Base-by-base conservation (phyloP, 2,888 invertebrate genomes). In the Lepidochrysops patricia region DNA sequence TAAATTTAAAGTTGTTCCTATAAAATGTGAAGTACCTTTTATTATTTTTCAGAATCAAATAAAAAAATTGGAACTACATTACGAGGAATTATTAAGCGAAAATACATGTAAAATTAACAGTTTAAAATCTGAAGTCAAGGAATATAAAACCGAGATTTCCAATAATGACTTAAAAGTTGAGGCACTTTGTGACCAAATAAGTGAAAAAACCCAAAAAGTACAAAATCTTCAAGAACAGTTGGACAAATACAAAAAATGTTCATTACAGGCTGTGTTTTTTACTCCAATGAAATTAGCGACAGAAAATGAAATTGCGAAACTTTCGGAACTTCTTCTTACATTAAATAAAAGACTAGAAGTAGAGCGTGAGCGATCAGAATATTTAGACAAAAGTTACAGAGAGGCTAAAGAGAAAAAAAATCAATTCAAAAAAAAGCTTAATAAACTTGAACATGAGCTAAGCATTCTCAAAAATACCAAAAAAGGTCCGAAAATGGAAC, bases 231-330 rank as follows among this genome's bases (percentile, higher is more conserved):
- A 87, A 68, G 82, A 80, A 2, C 89, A 89, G 58, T 70, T 90
- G 1, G 61, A 83, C 23, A 78, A 84, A 65, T 87, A 89, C 15
- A 87, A 89, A 66, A 86, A 89, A 61, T 86, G 84, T 67, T 89
- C 89, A 1, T 67, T 89, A 23, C 88, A 89, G 72, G 88, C 85
- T 63, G 80, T 89, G 4, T 89, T 89, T 63, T 89, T 88, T 57
- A 85, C 86, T 23, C 89, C 90, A 5, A 82, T 91, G 80, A 90
- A 90, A 66, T 85, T 90, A 2, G 90, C 91, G 0, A 89, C 91
- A 0, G 92, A 93, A 72, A 91, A 91, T 50, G 93, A 94, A 79
- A 89, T 91, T 13, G 82, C 91, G 61, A 84, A 91, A 56, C 75
- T 94, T 2, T 74, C 93, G 1, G 92, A 92, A 61, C 73, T 94